Base-by-base conservation (phyloP, 2,113 vertebrate genomes). In the Calyptommatus sinebrachiatus region DNA sequence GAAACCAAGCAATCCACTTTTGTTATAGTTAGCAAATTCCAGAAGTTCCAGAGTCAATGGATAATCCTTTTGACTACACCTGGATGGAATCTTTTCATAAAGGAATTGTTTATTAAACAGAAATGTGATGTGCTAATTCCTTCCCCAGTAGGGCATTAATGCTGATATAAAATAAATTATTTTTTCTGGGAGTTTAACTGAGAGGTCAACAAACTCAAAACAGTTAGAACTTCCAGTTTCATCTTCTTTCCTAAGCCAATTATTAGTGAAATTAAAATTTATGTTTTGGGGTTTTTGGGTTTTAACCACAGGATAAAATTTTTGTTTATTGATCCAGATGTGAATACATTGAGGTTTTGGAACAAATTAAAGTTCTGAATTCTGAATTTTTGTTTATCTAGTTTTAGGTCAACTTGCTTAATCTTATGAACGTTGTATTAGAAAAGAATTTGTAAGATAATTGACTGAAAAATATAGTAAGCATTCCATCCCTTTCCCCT, bases 1-100 rank as follows among this genome's bases (percentile, higher is more conserved):
- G 9, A 63, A 80, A 73, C 73, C 71, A 60, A 68, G 63, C 48
- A 68, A 68, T 74, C 63, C 63, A 50, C 65, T 48, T 68, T 77
- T 77, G 29, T 57, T 50, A n/a, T 24, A 12, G 48, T 68, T 74
- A 80, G 71, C 71, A 80, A 80, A 80, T 80, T 80, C 79, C 79
- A 80, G 22, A 74, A 68, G 63, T 74, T 74, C 63, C 71, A 61
- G 71, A 80, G 35, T 60, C 26, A 45, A 12, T 80, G 48, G 31
- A 74, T 73, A 74, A 80, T 74, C 35, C 78, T 31, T 68, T 73
- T 71, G 50, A 76, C 11, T 76, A 73, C 77, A 89, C 20, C 0
- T 71, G 62, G 46, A 72, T 71, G 62, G 48, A 66, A n/a, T 26
- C 41, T 26, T 69, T 46, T 28, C 46, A 46, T 46, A 20, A 18